Percentiles rank a stretch among this genome's conserved stretches.
Evolutionary conservation across 2,113 vertebrate genomes (phyloP).

Genomic region (Larimichthys polyactis): DNA sequence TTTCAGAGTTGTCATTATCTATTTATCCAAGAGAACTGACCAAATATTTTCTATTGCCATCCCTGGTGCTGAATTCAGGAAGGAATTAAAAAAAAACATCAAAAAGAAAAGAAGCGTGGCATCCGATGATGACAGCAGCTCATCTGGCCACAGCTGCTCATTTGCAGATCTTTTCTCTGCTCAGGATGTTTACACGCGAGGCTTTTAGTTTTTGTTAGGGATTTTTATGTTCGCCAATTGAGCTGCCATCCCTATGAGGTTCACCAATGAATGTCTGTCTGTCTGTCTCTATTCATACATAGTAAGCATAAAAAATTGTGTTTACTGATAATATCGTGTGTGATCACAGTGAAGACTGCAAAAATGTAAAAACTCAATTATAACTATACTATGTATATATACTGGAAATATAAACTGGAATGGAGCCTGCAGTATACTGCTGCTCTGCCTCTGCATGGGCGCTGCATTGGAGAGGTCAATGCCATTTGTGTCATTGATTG

Average conservation of each 20-base stretch:
- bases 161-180: background rate
- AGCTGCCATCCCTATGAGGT: background rate
- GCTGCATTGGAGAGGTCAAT: no score
- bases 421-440: no score
- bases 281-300: background rate
- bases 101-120: background rate
- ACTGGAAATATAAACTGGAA: no score
- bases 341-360: background rate
- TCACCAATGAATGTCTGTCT: background rate
- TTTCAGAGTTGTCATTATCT: slow-evolving; percentile 5
- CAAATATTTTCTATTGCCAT: background rate
- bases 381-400: no score
- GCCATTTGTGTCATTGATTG: no score
- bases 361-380: no score
- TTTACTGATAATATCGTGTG: background rate
- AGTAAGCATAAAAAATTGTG: background rate
- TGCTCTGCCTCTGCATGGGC: no score
- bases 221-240: background rate
- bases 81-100: background rate
- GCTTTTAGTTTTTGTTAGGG: background rate
- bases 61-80: background rate
- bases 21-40: background rate
- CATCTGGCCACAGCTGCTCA: background rate
- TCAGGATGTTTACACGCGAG: background rate
- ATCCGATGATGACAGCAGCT: background rate